Percentiles rank a stretch among this genome's conserved stretches.
Evolutionary conservation across 2,888 invertebrate species (phyloP).

Genomic region (Chrysolina americana): DNA sequence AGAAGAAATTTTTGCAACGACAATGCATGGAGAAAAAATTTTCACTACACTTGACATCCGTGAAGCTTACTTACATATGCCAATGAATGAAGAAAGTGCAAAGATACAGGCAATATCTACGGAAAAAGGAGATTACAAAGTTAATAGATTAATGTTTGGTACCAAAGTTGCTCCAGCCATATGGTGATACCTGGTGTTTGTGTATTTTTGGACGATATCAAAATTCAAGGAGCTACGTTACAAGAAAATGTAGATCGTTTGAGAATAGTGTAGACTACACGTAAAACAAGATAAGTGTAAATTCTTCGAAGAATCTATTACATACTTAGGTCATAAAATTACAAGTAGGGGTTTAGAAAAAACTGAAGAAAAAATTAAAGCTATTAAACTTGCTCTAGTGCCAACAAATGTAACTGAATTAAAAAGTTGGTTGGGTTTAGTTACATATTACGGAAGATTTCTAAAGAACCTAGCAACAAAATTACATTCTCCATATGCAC

Average conservation of each 20-base stretch:
- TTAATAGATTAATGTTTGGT: not conserved
- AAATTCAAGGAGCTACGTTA: constrained; percentile 36
- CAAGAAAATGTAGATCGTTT: constrained; percentile 47
- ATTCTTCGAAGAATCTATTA: not conserved
- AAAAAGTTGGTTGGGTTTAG: too few species aligned
- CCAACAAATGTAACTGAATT: not conserved
- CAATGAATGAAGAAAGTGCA: constrained; percentile 16
- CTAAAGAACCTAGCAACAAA: too few species aligned
- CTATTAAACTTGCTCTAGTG: too few species aligned
- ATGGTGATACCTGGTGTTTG: constrained; percentile 49
- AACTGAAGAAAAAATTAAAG: not conserved
- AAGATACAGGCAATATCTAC: constrained; percentile 21
- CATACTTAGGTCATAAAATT: not conserved
- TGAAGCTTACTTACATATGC: not conserved
- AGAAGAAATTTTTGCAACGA: constrained; percentile 14
- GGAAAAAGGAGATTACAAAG: constrained; percentile 14
- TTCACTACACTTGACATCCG: constrained; percentile 8
- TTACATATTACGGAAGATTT: too few species aligned
- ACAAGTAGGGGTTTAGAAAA: not conserved
- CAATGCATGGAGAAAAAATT: constrained; percentile 24
- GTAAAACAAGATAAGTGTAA: not conserved
- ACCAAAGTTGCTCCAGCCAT: constrained; percentile 55
- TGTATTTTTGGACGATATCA: constrained; percentile 35
- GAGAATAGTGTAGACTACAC: constrained; percentile 15
- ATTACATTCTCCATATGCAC: too few species aligned